phyloP scores from a whole-genome alignment of 2,888 invertebrate genomes.

The Ormia ochracea region DNA sequence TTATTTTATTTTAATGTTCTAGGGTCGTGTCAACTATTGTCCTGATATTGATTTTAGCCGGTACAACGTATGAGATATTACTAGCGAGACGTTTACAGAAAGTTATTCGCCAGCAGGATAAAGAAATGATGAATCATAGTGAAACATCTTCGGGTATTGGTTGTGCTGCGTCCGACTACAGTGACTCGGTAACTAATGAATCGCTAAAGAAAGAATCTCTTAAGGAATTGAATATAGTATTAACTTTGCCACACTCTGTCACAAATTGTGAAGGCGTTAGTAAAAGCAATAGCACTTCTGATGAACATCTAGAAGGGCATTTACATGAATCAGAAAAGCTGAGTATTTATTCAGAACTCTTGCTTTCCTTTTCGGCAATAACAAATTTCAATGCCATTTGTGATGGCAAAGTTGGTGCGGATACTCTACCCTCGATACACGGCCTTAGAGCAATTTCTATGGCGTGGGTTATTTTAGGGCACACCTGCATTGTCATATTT shows the following conservation, averaged over 20 bases:
- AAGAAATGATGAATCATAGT: conserved; percentile 76
- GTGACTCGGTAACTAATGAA: conserved; percentile 73
- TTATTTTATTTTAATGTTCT: conserved; percentile 64
- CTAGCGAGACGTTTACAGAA: conserved; percentile 71
- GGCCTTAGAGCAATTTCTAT: conserved; percentile 83
- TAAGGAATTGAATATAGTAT: conserved; percentile 74
- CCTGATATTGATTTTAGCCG: conserved; percentile 80
- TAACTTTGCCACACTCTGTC: conserved; percentile 77
- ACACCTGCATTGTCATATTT: conserved; percentile 87
- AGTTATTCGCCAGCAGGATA: conserved; percentile 72
- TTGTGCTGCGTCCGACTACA: conserved; percentile 77
- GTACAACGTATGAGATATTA: conserved; percentile 84
- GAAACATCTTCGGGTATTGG: conserved; percentile 77
- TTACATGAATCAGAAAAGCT: conserved; percentile 78
- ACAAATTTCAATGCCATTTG: conserved; percentile 88
- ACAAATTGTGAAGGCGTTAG: conserved; percentile 65
- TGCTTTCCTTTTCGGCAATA: conserved; percentile 87
- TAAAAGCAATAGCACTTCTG: conserved; percentile 77
- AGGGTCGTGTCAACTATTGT: conserved; percentile 80
- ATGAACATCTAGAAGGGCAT: conserved; percentile 79
- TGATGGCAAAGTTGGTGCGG: conserved; percentile 87
- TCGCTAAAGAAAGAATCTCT: conserved; percentile 70
- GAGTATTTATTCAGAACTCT: conserved; percentile 79
- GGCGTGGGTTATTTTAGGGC: conserved; percentile 85
- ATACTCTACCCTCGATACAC: conserved; percentile 86